Percentiles rank a stretch among this genome's conserved stretches.
Conservation (phyloP, 2,888 invertebrate genomes). For the Andricus quercusramuli region DNA sequence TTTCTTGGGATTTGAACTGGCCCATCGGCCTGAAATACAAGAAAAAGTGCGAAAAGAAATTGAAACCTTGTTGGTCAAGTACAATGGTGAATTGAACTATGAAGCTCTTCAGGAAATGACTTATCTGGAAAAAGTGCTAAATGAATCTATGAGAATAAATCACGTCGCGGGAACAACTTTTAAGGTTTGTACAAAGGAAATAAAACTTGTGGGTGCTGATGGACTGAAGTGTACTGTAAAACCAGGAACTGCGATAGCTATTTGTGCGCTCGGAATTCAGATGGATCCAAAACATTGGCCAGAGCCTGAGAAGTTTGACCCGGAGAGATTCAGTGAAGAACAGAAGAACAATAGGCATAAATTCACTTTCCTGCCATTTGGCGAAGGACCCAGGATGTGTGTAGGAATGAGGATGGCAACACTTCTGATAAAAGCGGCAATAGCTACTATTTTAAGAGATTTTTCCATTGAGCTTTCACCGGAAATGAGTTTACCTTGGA, state of each 20-base stretch:
- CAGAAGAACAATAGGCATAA: slow-evolving; percentile 56
- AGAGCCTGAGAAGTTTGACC: slow-evolving; percentile 63
- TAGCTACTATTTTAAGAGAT: slow-evolving; percentile 56
- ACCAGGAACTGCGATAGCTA: slow-evolving; percentile 56
- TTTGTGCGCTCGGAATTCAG: slow-evolving; percentile 57
- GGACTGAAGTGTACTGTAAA: slow-evolving; percentile 58
- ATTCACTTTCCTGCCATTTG: slow-evolving; percentile 64
- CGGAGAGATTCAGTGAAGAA: slow-evolving; percentile 63
- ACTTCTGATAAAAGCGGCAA: slow-evolving; percentile 61
- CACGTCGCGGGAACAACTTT: slow-evolving; percentile 46
- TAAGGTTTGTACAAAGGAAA: slow-evolving; percentile 60
- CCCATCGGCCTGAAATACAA: slow-evolving; percentile 78
- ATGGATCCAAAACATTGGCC: slow-evolving; percentile 63
- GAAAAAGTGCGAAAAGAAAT: slow-evolving; percentile 79
- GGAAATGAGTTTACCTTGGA: slow-evolving; percentile 59
- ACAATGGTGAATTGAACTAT: slow-evolving; percentile 76
- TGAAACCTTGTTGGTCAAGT: slow-evolving; percentile 63
- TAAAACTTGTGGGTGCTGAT: slow-evolving; percentile 63
- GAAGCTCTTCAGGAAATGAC: slow-evolving; percentile 79
- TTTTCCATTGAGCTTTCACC: slow-evolving; percentile 61
- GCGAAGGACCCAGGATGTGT: slow-evolving; percentile 69
- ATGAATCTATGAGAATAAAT: slow-evolving; percentile 62
- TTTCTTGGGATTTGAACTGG: slow-evolving; percentile 78
- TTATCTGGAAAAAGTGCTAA: slow-evolving; percentile 80
- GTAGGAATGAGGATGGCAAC: slow-evolving; percentile 66